These are phyloP conservation scores for Colistium nudipinnis DNA, from an alignment of 2,113 vertebrate species.

Conservation along the genomic window DNA sequence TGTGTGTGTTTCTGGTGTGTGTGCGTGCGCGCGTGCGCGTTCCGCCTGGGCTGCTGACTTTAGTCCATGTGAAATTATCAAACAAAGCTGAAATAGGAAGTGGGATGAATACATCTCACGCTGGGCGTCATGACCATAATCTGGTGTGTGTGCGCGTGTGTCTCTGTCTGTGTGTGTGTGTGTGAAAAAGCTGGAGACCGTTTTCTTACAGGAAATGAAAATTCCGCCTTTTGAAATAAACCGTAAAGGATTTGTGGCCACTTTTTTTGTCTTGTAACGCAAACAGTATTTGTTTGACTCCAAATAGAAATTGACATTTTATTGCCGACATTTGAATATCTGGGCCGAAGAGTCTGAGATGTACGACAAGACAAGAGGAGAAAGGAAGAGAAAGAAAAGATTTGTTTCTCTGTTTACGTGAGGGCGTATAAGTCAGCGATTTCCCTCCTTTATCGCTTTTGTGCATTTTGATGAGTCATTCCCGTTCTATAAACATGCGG, in stretches of 20 bases:
- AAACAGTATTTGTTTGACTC: constrained; percentile 30
- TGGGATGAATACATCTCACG: constrained; percentile 68
- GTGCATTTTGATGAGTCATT: too few relatives aligned
- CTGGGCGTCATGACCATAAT: constrained; percentile 66
- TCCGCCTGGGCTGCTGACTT: constrained; percentile 63
- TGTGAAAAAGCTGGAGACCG: constrained; percentile 26
- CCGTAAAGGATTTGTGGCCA: constrained; percentile 3
- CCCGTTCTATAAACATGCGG: too few relatives aligned
- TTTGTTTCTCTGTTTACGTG: too few relatives aligned
- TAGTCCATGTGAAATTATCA: constrained; percentile 71
- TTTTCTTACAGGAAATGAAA: constrained; percentile 52
- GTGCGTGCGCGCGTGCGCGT: constrained; percentile 63
- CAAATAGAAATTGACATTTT: constrained; percentile 42
- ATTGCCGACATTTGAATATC: constrained; percentile 18
- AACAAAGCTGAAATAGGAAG: constrained; percentile 76
- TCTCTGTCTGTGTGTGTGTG: constrained; percentile 32
- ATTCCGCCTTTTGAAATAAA: constrained; percentile 26
- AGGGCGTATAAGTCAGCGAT: too few relatives aligned
- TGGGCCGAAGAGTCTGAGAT: background rate
- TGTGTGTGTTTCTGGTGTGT: constrained; percentile 35
- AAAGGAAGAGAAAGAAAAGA: background rate
- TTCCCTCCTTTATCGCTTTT: too few relatives aligned
- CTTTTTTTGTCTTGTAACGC: constrained; percentile 2
- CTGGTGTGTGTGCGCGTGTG: constrained; percentile 45
- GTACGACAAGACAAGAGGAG: background rate